Conservation (phyloP, 2,888 invertebrate species). For the Yponomeuta evonymella region DNA sequence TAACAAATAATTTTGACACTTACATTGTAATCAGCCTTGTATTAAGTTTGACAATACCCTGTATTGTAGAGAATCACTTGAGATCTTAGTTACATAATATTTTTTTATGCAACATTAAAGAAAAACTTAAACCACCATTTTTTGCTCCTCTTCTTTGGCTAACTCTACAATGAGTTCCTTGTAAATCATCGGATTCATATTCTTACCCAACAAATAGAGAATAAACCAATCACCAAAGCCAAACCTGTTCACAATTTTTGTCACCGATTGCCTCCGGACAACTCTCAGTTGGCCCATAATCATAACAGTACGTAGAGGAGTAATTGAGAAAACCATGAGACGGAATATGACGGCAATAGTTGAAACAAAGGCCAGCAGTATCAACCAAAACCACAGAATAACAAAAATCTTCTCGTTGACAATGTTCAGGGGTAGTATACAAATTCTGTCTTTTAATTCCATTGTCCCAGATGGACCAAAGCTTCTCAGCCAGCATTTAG, state of each 20-base stretch:
- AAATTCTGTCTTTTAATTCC: slow-evolving; percentile 78
- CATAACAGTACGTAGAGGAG: slow-evolving; percentile 77
- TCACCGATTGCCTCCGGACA: slow-evolving; percentile 69
- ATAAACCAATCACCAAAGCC: slow-evolving; percentile 87
- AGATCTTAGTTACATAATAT: slow-evolving; percentile 5
- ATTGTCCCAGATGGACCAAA: slow-evolving; percentile 78
- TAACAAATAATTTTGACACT: not conserved
- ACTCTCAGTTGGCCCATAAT: slow-evolving; percentile 77
- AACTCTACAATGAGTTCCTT: slow-evolving; percentile 78
- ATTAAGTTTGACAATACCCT: slow-evolving; percentile 16
- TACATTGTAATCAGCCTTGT: slow-evolving; percentile 19
- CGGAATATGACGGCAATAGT: slow-evolving; percentile 81
- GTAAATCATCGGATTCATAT: slow-evolving; percentile 82
- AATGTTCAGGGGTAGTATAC: slow-evolving; percentile 85
- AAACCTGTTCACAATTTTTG: slow-evolving; percentile 68
- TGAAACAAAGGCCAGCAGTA: slow-evolving; percentile 78
- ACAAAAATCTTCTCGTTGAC: slow-evolving; percentile 88
- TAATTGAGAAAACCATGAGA: slow-evolving; percentile 69
- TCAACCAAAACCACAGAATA: slow-evolving; percentile 85
- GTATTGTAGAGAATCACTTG: slow-evolving; percentile 16
- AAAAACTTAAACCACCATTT: slow-evolving; percentile 39
- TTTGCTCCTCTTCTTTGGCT: slow-evolving; percentile 53
- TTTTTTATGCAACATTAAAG: not conserved
- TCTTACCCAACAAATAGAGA: slow-evolving; percentile 83
- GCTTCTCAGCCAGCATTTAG: slow-evolving; percentile 77